Base-by-base conservation (phyloP, 2,888 invertebrate species). In the Epiblema foenella region DNA sequence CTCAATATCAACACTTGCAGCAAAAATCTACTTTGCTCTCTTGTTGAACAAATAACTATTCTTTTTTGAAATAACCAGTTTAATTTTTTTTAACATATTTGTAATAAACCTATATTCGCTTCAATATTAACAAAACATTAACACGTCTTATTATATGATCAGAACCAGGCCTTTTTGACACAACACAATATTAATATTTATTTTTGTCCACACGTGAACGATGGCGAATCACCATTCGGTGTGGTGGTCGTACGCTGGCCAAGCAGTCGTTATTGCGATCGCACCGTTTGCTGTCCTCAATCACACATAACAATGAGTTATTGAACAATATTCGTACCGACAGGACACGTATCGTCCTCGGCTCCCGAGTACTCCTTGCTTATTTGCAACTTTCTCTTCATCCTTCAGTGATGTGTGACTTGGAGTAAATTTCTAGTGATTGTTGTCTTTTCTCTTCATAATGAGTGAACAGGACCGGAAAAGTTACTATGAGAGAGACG, bases 201-300 rank as follows among this genome's bases (percentile, higher is more conserved):
- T n/a, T 46, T 46, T 87, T 85, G 92, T 92, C 88, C 88, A 85
- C 78, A 77, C 79, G 75, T 77, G 82, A 79, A 87, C 87, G 88
- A 88, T 88, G 83, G 82, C 82, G 86, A 79, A 84, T 81, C 86
- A 85, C 79, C 81, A 88, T 83, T 80, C 83, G 81, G 81, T 80
- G 81, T 80, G 80, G 82, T 82, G 83, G 81, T 81, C 85, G 86
- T 84, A 83, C 84, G 83, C 82, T 81, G 81, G 80, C 78, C 81
- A 85, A 84, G 80, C 84, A 89, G 86, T 89, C 84, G 82, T 77
- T 83, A 86, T 83, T 85, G 87, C 89, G 89, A 88, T 85, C 87
- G 87, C 87, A 88, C 88, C 89, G 92, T 88, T 91, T 79, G 85
- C 86, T 88, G 92, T 92, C 89, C 93, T 88, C 90, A 86, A 82